Percentiles rank a stretch among this genome's conserved stretches.
These are phyloP conservation scores for Toxotes lorentzi DNA, from an alignment of 2,797 vertebrate genomes.

Conservation along the genomic window DNA sequence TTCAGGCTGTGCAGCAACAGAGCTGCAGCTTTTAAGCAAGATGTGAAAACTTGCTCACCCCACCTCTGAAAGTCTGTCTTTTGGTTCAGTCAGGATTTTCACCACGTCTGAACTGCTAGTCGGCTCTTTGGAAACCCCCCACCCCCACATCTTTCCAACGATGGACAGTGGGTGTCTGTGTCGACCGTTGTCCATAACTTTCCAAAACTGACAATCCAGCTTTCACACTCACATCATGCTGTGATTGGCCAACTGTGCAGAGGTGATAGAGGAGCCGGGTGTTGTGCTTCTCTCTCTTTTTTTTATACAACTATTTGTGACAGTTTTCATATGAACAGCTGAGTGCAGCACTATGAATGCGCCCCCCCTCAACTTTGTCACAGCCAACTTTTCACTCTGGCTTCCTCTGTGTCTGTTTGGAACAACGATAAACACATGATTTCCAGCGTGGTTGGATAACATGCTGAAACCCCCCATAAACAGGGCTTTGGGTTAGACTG, in stretches of 20 bases:
- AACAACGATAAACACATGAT: neutral
- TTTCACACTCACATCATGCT: neutral
- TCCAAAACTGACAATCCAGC: neutral
- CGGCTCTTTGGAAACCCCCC: neutral
- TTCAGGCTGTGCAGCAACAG: conserved; percentile 8
- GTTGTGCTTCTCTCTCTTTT: neutral
- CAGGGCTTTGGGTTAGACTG: neutral
- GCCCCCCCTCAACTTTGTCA: too few species aligned
- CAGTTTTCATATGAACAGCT: neutral
- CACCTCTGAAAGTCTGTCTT: conserved; percentile 7
- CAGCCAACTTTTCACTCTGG: neutral
- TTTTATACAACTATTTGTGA: neutral
- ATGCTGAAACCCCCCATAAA: neutral
- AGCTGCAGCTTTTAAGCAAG: conserved; percentile 11
- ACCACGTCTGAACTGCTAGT: neutral
- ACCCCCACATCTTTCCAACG: neutral
- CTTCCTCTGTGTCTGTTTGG: neutral
- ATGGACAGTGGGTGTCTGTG: too few species aligned
- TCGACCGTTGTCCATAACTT: neutral
- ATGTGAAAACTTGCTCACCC: neutral
- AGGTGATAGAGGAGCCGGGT: neutral
- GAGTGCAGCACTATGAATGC: neutral
- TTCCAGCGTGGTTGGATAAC: neutral
- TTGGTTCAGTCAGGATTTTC: conserved; percentile 12
- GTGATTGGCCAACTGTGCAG: neutral